phyloP scores from a whole-genome alignment of 1,140 invertebrate genomes.

The Heliconius hermathena region DNA sequence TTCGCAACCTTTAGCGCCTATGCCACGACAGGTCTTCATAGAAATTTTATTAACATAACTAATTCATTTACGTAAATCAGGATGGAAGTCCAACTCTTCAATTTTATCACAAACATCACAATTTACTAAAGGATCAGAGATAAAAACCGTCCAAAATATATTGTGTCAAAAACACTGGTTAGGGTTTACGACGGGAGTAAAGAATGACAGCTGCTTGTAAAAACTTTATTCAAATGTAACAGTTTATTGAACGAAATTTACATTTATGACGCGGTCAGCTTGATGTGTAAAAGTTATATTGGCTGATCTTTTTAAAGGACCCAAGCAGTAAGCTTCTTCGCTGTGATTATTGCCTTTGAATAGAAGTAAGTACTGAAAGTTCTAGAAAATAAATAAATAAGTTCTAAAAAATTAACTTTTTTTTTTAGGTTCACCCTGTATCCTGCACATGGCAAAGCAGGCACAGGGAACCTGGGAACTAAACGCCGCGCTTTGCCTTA shows the following conservation, averaged over 20 bases:
- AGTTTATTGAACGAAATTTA: conserved; percentile 34
- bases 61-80: background rate
- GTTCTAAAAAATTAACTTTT: background rate
- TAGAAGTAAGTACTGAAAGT: background rate
- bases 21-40: no score
- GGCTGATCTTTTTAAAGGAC: background rate
- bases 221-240: conserved; percentile 43
- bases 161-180: background rate
- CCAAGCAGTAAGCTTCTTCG: background rate
- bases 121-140: conserved; percentile 15
- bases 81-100: conserved; percentile 7
- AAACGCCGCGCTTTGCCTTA: no score
- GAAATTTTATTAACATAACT: no score
- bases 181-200: conserved; percentile 36
- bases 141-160: conserved; percentile 18
- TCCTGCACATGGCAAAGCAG: no score
- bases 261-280: conserved; percentile 14
- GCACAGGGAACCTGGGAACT: no score
- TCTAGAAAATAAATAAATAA: background rate
- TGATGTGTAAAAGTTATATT: background rate
- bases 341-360: background rate
- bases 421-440: no score
- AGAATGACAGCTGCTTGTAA: conserved; percentile 43
- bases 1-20: no score
- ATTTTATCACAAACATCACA: conserved; percentile 23